Base-by-base conservation (phyloP, 2,888 invertebrate species). In the Pseudanteris insignis region DNA sequence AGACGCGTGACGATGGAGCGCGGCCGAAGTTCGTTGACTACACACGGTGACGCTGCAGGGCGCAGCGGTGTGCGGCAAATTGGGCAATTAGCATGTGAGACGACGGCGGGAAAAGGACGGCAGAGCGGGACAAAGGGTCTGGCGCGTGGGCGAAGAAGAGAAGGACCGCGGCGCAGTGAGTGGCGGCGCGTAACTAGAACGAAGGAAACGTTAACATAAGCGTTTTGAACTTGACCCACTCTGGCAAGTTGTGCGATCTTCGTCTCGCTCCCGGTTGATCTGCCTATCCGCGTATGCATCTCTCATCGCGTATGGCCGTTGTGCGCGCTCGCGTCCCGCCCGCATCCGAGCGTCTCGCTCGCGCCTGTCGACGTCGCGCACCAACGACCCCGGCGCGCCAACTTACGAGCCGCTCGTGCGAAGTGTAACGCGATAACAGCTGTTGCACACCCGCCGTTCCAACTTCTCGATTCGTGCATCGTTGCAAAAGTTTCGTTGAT, bases 221-320 rank as follows among this genome's bases (percentile, higher is more conserved):
- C 74, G 72, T 70, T 71, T 54, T 73, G 78, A 78, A 78, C 78
- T 78, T 78, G 78, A 78, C 77, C 77, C 69, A 77, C 70, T 78
- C 70, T 47, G 63, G 69, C 67, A 69, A 73, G 67, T 67, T 59
- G n/a, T n/a, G 40, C 54, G 43, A 51, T 62, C 55, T 50, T 37
- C 44, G 40, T 58, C 36, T 40, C 14, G 15, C 30, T 29, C 43
- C 26, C 54, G 33, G 59, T 58, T 62, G 64, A 58, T 60, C 54
- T 60, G 50, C 47, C 57, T 57, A 50, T 63, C 62, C 36, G 32
- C 44, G 40, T 37, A 48, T 21, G 36, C 47, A 51, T 51, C 59
- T 51, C 12, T 25, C 51, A 36, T 48, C 55, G 29, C 43, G 61
- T 47, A 48, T 30, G 46, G 41, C 18, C 18, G 18, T 6, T 6